A percentile compares a stretch with the other conserved stretches of the same genome.
These are phyloP conservation scores for Amphipoea oculea DNA, from an alignment of 2,888 invertebrate species.

Conservation along the genomic window DNA sequence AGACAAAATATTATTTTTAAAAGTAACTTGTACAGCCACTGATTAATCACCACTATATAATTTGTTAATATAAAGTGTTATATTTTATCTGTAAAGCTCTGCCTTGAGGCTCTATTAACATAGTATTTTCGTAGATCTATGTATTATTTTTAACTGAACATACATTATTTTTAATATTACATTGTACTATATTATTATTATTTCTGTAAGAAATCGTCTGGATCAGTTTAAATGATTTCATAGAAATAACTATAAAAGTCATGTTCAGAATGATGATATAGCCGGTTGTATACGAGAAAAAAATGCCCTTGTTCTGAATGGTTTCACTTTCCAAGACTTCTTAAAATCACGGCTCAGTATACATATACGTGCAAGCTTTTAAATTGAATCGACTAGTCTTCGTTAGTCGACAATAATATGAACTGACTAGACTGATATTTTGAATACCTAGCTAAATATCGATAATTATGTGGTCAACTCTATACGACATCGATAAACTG, in stretches of 20 bases:
- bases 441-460: conserved; percentile 16
- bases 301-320: background rate
- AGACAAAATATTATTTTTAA: background rate
- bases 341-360: conserved; percentile 9
- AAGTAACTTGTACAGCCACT: conserved; percentile 43
- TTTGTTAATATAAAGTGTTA: conserved; percentile 63
- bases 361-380: conserved; percentile 16
- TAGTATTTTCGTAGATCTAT: conserved; percentile 52
- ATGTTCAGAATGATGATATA: background rate
- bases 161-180: conserved; percentile 25
- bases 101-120: conserved; percentile 57
- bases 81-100: conserved; percentile 63
- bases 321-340: background rate
- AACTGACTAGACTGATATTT: conserved; percentile 49
- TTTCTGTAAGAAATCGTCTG: conserved; percentile 58
- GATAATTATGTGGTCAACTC: conserved; percentile 11
- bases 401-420: conserved; percentile 46
- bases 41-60: conserved; percentile 48
- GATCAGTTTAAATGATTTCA: conserved; percentile 16
- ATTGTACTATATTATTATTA: conserved; percentile 7
- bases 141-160: conserved; percentile 39
- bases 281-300: background rate
- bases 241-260: background rate
- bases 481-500: conserved; percentile 22
- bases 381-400: conserved; percentile 24